Evolutionary conservation across 2,797 vertebrate species (phyloP).

Genomic region (Gadopsis marmoratus): DNA sequence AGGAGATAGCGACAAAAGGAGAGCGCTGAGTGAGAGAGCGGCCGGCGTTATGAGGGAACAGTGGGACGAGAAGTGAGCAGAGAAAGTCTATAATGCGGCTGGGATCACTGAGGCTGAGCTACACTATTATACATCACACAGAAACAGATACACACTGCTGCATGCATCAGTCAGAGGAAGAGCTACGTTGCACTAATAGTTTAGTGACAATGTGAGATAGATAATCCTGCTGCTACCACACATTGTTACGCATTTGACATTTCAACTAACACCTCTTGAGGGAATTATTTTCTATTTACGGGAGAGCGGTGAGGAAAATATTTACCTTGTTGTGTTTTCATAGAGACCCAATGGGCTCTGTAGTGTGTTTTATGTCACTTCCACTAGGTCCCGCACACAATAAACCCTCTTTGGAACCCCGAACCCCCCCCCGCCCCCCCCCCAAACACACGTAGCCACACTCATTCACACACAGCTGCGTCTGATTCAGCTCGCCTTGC

Average conservation of each 20-base stretch:
- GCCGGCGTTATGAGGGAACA: slow-evolving; percentile 37
- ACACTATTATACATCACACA: slow-evolving; percentile 35
- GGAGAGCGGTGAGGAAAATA: slow-evolving; percentile 53
- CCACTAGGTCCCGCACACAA: slow-evolving; percentile 33
- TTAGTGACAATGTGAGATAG: slow-evolving; percentile 29
- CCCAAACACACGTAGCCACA: slow-evolving; percentile 47
- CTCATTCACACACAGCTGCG: slow-evolving; percentile 68
- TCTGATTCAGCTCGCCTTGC: slow-evolving; percentile 71
- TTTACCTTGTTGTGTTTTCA: slow-evolving; percentile 49
- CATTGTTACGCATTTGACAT: slow-evolving; percentile 37
- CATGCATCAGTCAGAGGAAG: slow-evolving; percentile 15
- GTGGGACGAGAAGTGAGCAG: slow-evolving; percentile 48
- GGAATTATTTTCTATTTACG: slow-evolving; percentile 26
- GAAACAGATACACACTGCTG: slow-evolving; percentile 16
- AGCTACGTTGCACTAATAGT: slow-evolving; percentile 24
- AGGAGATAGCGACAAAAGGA: slow-evolving; percentile 51
- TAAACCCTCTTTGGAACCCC: slow-evolving; percentile 46
- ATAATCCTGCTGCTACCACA: slow-evolving; percentile 14
- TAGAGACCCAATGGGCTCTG: slow-evolving; percentile 29
- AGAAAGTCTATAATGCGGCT: slow-evolving; percentile 62
- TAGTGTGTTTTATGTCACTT: slow-evolving; percentile 52
- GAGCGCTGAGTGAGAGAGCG: slow-evolving; percentile 29
- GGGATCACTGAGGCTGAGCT: slow-evolving; percentile 47
- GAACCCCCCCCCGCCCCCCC: too few species aligned
- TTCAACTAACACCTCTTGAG: slow-evolving; percentile 30